Conservation (phyloP, 2,113 vertebrate species). For the Campylomormyrus tamandua region DNA sequence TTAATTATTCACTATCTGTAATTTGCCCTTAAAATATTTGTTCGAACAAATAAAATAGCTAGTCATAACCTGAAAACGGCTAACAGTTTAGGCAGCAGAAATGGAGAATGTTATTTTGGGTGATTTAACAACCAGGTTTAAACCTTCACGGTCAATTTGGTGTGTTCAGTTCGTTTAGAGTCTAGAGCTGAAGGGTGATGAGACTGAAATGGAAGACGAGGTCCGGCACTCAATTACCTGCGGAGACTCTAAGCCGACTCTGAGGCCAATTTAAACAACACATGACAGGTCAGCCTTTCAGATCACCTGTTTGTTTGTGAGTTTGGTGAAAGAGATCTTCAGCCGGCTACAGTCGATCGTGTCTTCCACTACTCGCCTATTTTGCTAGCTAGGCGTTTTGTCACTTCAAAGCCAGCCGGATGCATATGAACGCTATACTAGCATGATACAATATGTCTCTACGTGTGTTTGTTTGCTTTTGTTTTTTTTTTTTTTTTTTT, state of each 20-base stretch:
- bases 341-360: no score
- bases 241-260: background rate
- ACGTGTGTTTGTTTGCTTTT: background rate
- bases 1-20: background rate
- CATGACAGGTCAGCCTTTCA: background rate
- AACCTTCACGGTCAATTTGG: background rate
- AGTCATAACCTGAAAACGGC: background rate
- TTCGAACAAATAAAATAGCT: background rate
- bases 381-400: background rate
- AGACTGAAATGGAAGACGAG: background rate
- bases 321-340: background rate
- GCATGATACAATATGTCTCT: background rate
- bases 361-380: background rate
- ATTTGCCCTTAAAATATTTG: background rate
- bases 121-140: background rate
- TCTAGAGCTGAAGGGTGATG: background rate
- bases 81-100: background rate
- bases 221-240: background rate
- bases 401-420: background rate
- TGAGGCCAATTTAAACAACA: conserved; percentile 7
- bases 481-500: background rate
- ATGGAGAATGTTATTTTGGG: background rate
- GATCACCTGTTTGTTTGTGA: background rate
- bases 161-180: background rate
- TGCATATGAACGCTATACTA: background rate